A percentile compares a stretch with the other conserved stretches of the same genome.
Evolutionary conservation across 2,888 invertebrate genomes (phyloP).

Genomic region (Drosophila buzzatii): DNA sequence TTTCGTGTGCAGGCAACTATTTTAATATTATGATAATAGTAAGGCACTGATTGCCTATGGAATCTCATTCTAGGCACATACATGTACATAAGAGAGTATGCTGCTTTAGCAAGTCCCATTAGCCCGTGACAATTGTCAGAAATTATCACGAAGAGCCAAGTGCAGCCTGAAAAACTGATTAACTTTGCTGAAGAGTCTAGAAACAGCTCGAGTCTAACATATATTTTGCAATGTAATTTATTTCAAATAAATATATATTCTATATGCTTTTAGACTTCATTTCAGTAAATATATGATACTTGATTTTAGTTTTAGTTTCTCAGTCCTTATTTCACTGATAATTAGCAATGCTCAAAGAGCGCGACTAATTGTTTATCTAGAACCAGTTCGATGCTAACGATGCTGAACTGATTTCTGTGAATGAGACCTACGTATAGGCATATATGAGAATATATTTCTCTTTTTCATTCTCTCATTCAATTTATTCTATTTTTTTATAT

Average conservation of each 20-base stretch:
- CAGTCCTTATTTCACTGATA: too few relatives aligned
- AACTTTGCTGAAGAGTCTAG: neutral
- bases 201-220: neutral
- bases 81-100: neutral
- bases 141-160: neutral
- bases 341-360: too few relatives aligned
- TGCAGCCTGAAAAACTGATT: too few relatives aligned
- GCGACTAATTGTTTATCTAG: too few relatives aligned
- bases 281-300: neutral
- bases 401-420: too few relatives aligned
- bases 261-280: neutral
- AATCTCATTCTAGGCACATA: neutral
- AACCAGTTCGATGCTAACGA: too few relatives aligned
- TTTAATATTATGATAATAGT: slow-evolving; percentile 31
- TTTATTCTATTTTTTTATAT: too few relatives aligned
- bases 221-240: too few relatives aligned
- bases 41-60: neutral
- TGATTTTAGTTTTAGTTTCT: neutral
- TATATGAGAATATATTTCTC: too few relatives aligned
- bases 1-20: slow-evolving; percentile 23
- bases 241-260: neutral
- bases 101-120: neutral
- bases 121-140: neutral
- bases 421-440: too few relatives aligned
- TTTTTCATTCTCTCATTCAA: too few relatives aligned